Evolutionary conservation across 2,113 vertebrate genomes (phyloP), one percentile per base, ranked within the genome.

Genomic region (Campylomormyrus numenius): DNA sequence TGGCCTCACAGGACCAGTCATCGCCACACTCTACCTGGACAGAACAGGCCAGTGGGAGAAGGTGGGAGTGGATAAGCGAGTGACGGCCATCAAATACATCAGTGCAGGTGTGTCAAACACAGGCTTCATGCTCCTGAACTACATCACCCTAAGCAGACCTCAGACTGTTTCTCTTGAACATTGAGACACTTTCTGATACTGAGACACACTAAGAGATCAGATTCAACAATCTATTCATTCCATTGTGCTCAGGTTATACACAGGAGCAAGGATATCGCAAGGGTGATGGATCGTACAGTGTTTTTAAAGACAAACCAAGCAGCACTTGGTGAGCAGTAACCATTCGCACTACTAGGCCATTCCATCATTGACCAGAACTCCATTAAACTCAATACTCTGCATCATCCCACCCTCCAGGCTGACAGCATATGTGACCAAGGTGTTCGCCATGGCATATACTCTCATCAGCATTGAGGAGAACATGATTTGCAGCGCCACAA

Each of bases 351-450:
- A 2, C 5, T 0, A 31, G 13, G 50, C 53, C 21, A 42, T 52
- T 35, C 42, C 66, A 70, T 70, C 15, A 0, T 49, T 45, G 7
- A 56, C 1, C 50, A 45, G 52, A 24, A 24, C 13, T 45, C 87
- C 49, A 19, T 7, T n/a, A 58, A 45, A 87, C 66, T 39, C 35
- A 24, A 15, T 48, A n/a, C 15, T 88, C 84, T 27, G 11, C 31
- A 49, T 3, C 21, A 92, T 27, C 56, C 24, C 31, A 90, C 27
- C 89, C 8, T 13, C 15, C 87, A 99, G 98, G 98, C 48, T 99
- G 90, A 98, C 98, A 0, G 97, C 97, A 0, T 99, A 97, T 0
- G 97, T 99, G 48, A 94, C 94, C 83, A 99, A 98, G 92, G 95
- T 99, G 90, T 98, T 99, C 27, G 24, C 97, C 48, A 93, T 98